Conservation (phyloP, 2,888 invertebrate genomes). For the Baccha elongata region DNA sequence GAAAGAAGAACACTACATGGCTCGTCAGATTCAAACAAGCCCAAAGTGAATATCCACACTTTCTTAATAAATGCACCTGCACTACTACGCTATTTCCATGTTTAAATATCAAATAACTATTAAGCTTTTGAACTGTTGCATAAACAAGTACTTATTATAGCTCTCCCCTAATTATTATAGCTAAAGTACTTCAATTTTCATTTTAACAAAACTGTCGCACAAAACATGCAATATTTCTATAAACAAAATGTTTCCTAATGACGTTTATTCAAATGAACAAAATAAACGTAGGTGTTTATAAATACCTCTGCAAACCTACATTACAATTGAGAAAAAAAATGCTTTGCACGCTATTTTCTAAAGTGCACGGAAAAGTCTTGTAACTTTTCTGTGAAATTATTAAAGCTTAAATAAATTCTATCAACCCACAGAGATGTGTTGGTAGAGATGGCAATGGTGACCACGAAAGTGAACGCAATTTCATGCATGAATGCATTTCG, state of each 20-base stretch:
- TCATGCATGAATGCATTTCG: constrained; percentile 27
- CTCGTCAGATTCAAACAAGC: too few species aligned
- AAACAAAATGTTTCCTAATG: not conserved
- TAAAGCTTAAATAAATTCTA: constrained; percentile 12
- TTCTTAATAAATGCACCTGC: too few species aligned
- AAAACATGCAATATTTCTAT: not conserved
- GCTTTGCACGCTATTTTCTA: constrained; percentile 1
- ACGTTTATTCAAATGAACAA: not conserved
- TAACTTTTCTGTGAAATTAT: not conserved
- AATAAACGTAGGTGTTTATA: not conserved
- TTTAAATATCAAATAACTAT: too few species aligned
- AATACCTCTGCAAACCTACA: too few species aligned
- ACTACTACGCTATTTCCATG: too few species aligned
- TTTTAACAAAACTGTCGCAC: not conserved
- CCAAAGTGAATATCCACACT: too few species aligned
- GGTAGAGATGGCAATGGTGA: not conserved
- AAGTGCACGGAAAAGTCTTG: not conserved
- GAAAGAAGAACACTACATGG: too few species aligned
- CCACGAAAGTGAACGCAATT: constrained; percentile 20
- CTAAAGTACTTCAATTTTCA: too few species aligned
- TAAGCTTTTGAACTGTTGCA: too few species aligned
- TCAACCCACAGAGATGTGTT: not conserved
- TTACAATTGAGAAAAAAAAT: not conserved
- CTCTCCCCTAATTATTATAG: too few species aligned
- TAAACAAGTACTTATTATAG: too few species aligned